Evolutionary conservation across 37 sponge, comb jelly and placozoan species (phyloP).

Genomic region (Aplysina aerophoba): DNA sequence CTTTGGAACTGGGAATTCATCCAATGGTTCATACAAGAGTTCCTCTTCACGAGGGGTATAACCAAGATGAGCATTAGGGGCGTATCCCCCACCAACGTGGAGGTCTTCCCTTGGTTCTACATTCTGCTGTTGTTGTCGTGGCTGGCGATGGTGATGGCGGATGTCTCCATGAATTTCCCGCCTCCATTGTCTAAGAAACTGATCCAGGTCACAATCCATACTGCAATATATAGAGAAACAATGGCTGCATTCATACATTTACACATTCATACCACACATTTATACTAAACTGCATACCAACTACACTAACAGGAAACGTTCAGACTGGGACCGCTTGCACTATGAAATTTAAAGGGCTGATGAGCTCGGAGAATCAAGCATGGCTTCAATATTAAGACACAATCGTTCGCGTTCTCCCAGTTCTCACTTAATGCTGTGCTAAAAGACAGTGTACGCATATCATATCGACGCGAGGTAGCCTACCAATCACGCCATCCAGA

Average conservation of each 20-base stretch:
- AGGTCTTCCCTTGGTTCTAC: background rate
- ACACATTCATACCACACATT: background rate
- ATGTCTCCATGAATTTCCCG: background rate
- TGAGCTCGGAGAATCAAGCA: too few relatives aligned
- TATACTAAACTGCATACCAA: too few relatives aligned
- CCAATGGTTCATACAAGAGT: background rate
- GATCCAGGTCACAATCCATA: conserved; percentile 31
- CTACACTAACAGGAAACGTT: too few relatives aligned
- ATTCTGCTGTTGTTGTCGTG: background rate
- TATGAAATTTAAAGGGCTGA: too few relatives aligned
- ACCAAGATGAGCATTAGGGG: background rate
- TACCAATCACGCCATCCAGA: too few relatives aligned
- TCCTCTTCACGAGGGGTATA: background rate
- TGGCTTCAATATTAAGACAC: too few relatives aligned
- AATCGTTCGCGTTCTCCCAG: too few relatives aligned
- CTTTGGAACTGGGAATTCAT: background rate
- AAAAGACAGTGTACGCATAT: too few relatives aligned
- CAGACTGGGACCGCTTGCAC: too few relatives aligned
- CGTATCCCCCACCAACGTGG: background rate
- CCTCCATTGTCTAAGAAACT: conserved; percentile 51
- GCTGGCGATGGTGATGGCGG: background rate
- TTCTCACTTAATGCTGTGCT: too few relatives aligned
- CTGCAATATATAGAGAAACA: background rate
- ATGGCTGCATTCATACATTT: too few relatives aligned
- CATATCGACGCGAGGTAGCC: too few relatives aligned